Evolutionary conservation across 2,113 vertebrate genomes (phyloP), one percentile per base, ranked within the genome.

Genomic region (Girardinichthys multiradiatus): DNA sequence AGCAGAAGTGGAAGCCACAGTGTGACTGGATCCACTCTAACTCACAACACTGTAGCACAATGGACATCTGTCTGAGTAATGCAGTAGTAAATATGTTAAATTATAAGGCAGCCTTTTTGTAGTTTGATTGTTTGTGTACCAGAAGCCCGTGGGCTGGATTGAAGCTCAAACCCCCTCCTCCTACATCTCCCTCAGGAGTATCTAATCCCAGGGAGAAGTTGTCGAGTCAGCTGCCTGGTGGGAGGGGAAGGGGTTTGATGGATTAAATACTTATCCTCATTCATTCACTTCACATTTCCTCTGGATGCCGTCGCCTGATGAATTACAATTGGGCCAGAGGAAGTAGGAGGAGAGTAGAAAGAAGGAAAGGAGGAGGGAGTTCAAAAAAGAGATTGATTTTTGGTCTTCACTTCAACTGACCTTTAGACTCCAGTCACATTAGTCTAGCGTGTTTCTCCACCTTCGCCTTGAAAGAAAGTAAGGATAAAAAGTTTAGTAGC

Each of bases 181-280:
- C 24, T 19, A 12, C 4, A 6, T 4, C 57, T 64, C 72, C 64
- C 64, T 15, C 15, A 68, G 77, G 81, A 84, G 82, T 80, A 79
- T 82, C 74, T 87, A 90, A 90, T 87, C 89, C 90, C n/a, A 4
- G 14, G 26, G 76, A 70, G 80, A 73, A 89, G 78, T 73, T 86
- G 89, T 86, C 57, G 88, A 90, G 88, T 92, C 90, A 93, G 92
- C 87, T 70, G 42, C 9, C 37, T 54, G 39, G 77, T 77, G 80
- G 82, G 78, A 82, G 70, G 82, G 76, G 80, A 80, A 79, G 76
- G 74, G 81, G 88, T 89, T 87, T 91, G 90, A 93, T 91, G 83
- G 90, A 93, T 92, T 92, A 87, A 92, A 90, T 82, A 82, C 83
- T 90, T 84, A 89, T 91, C 82, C 84, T 76, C 79, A 57, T 74